Base-by-base conservation (phyloP, 1,140 invertebrate genomes). In the Homalodisca vitripennis region DNA sequence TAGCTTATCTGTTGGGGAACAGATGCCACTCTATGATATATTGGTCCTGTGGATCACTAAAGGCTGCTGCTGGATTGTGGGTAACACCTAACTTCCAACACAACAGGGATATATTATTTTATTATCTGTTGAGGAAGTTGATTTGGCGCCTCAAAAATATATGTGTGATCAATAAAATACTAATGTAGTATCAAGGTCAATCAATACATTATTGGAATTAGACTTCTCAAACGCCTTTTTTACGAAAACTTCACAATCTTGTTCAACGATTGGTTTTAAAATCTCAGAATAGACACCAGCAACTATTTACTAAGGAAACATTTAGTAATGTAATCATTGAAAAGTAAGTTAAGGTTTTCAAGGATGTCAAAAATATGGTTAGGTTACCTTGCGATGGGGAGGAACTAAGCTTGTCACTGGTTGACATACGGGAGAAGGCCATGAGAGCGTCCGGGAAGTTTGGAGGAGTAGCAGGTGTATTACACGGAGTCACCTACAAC, bases 391-490 rank as follows among this genome's bases (percentile, higher is more conserved):
- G 55, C 2, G 71, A 72, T 30, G 74, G 72, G 20, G 74, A 74
- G 22, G 74, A 73, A 47, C 70, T 71, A 24, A 72, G 64, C 68
- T 74, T 76, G 32, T 76, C 75, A 31, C 55, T 62, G 34, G 76
- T 76, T 1, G 90, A 90, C 84, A 94, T 86, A 79, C 92, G 90
- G 13, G 90, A 92, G 79, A 95, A 94, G 34, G 92, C 91, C 48
- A 92, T 80, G 48, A 94, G 77, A 14, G 92, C 89, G 75, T 94
- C 92, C 0, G 92, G 92, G 76, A 94, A 95, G 79, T 94, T 94
- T 20, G 93, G 92, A 32, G 93, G 93, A 41, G 93, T 95, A 22
- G 92, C 92, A 53, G 93, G 93, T 41, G 92, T 95, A 77, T 95
- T 95, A 75, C 92, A 93, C 2, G 93, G 93, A 51, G 92, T 93